These are phyloP conservation scores for Phalera bucephala DNA, from an alignment of 2,888 invertebrate genomes.

Conservation along the genomic window DNA sequence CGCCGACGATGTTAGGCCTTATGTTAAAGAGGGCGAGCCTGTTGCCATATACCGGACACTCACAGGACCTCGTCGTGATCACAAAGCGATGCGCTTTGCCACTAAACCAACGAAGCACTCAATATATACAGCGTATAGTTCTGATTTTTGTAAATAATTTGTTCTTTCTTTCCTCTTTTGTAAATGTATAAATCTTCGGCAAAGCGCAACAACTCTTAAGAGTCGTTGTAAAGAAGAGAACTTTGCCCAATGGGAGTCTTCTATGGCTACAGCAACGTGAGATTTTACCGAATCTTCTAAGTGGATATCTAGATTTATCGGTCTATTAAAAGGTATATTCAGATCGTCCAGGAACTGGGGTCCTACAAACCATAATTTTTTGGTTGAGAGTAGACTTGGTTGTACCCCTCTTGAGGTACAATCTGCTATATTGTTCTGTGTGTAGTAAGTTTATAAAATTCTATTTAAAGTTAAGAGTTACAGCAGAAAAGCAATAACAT, in stretches of 20 bases:
- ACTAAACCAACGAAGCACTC: no score
- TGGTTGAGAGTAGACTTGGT: background rate
- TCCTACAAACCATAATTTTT: background rate
- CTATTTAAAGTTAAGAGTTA: no score
- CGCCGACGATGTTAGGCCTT: no score
- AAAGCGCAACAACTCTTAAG: slow-evolving; percentile 7
- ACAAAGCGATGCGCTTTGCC: no score
- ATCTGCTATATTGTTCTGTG: slow-evolving; percentile 3
- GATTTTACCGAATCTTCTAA: background rate
- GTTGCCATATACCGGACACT: no score
- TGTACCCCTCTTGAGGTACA: slow-evolving; percentile 3
- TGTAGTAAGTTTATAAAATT: no score
- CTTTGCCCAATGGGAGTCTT: slow-evolving; percentile 3
- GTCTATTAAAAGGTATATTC: background rate
- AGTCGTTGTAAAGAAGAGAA: slow-evolving; percentile 5
- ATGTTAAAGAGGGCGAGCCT: no score
- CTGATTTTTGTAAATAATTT: no score
- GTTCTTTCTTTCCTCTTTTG: no score
- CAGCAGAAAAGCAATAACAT: background rate
- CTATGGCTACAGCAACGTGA: background rate
- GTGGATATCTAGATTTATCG: background rate
- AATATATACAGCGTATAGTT: no score
- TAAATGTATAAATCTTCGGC: no score
- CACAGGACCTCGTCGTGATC: no score
- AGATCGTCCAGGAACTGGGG: background rate